Base-by-base conservation (phyloP, 2,888 invertebrate species). In the Thumatha senex region DNA sequence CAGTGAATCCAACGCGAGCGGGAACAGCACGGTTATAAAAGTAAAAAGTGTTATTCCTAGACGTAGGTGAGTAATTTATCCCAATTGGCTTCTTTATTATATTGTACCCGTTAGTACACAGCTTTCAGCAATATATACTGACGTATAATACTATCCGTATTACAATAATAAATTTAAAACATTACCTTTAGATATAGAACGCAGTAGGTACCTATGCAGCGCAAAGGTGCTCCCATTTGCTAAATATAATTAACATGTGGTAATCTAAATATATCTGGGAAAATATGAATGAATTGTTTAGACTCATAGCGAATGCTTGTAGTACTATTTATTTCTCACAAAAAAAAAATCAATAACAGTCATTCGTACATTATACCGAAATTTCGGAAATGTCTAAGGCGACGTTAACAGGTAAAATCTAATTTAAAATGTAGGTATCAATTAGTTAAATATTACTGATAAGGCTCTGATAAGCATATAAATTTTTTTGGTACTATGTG, bases 1-100 rank as follows among this genome's bases (percentile, higher is more conserved):
- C 57, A 76, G 52, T 58, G 76, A 72, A 51, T 59, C 62, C 41
- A 68, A 48, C 57, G 58, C 62, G 12, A 75, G 59, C 48, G 62
- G 51, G 51, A 77, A 64, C 55, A 74, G 70, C 69, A 84, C 84
- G 53, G 63, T 81, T 58, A 90, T 92, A 41, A 89, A 89, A 89
- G 91, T 92, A 55, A 89, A 89, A 72, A 92, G 91, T 84, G 89
- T 73, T 68, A 86, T 92, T 67, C 92, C 92, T 51, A 84, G 87
- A 67, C 78, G 80, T 72, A 81, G 89, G 92, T 92, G 60, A 82
- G 88, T 67, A 24, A 13, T 44, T 44, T 12, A 8, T 24, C 24
- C 7, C 8, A 44, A 13, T 44, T 24, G 7, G 2, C 35, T 13
- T 44, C 11, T 24, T 1, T 35, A 11, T 13, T 0, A 35, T 9